Percentiles rank a stretch among this genome's conserved stretches.
Evolutionary conservation across 2,888 invertebrate genomes (phyloP).

Genomic region (Maniola hyperantus): DNA sequence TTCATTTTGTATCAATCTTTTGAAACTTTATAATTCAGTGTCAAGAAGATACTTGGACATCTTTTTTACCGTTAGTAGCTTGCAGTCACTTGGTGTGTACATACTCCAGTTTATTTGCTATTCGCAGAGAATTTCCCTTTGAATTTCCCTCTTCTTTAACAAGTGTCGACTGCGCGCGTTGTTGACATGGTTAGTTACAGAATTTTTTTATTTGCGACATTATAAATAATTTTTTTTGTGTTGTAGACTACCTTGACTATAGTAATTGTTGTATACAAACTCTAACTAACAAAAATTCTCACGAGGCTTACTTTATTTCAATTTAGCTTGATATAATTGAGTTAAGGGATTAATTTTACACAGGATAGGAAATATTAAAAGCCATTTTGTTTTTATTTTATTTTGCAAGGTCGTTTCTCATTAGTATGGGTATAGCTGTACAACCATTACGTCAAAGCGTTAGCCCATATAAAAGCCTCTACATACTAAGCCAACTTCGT

Average conservation of each 20-base stretch:
- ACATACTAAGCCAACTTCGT: neutral
- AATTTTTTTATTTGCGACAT: conserved; percentile 14
- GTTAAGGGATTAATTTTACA: neutral
- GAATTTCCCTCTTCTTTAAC: conserved; percentile 16
- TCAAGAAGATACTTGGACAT: conserved; percentile 19
- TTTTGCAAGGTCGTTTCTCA: conserved; percentile 5
- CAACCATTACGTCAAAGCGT: neutral
- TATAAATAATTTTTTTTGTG: neutral
- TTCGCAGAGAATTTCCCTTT: conserved; percentile 21
- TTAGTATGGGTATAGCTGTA: neutral
- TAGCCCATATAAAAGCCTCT: too few relatives aligned
- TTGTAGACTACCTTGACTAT: neutral
- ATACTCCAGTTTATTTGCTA: conserved; percentile 16
- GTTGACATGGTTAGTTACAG: conserved; percentile 21
- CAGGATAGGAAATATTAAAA: neutral
- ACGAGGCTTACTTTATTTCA: neutral
- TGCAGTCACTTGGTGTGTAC: conserved; percentile 19
- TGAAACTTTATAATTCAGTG: conserved; percentile 16
- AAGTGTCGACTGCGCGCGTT: conserved; percentile 11
- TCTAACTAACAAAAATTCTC: conserved; percentile 1
- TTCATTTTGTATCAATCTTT: conserved; percentile 3
- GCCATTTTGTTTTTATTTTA: neutral
- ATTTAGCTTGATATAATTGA: neutral
- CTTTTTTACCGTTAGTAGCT: conserved; percentile 19
- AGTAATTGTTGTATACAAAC: neutral